phyloP scores from a whole-genome alignment of 2,888 invertebrate genomes.

The Campaea margaritaria region DNA sequence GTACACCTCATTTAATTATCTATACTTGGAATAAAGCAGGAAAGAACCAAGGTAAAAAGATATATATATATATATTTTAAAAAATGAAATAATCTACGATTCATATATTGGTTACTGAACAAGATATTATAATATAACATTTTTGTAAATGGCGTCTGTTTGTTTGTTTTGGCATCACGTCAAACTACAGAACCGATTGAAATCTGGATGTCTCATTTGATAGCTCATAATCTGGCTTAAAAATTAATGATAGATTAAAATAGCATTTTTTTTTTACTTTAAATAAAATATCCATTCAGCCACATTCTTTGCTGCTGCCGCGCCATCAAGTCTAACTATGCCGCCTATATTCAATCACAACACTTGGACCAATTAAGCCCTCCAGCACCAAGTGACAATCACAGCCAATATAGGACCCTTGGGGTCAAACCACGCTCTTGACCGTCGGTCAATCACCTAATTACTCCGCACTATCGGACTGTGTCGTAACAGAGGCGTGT shows the following conservation, averaged over 20 bases:
- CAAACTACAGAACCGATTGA: no score
- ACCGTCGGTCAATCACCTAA: slow-evolving; percentile 43
- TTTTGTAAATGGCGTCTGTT: no score
- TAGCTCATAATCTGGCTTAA: no score
- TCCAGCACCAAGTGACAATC: slow-evolving; percentile 14
- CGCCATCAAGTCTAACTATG: neutral
- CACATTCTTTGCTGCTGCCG: neutral
- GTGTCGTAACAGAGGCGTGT: slow-evolving; percentile 31
- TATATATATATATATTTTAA: no score
- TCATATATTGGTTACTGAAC: no score
- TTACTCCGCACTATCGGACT: slow-evolving; percentile 29
- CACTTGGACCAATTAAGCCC: slow-evolving; percentile 10
- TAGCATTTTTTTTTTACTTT: neutral
- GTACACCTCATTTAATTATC: neutral
- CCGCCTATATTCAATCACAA: neutral
- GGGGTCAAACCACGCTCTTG: slow-evolving; percentile 42
- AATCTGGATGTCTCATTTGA: neutral
- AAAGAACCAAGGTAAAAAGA: no score
- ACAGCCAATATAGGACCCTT: slow-evolving; percentile 30
- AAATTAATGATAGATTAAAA: no score
- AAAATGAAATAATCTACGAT: no score
- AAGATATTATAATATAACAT: no score
- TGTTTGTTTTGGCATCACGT: no score
- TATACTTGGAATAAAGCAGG: no score
- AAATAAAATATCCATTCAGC: neutral